Conservation (phyloP, 1,140 invertebrate species). For the Magallana angulata region DNA sequence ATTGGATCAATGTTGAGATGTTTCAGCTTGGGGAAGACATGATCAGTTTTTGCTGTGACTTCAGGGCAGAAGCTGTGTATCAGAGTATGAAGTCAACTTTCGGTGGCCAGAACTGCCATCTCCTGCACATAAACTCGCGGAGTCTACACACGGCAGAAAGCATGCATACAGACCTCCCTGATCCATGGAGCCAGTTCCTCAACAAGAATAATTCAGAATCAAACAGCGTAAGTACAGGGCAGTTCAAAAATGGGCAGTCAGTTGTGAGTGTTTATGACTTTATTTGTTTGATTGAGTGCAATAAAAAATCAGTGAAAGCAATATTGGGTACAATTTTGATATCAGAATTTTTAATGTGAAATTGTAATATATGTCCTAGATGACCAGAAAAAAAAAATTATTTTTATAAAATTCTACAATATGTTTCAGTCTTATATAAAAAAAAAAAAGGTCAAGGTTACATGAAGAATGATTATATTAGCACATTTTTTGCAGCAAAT, state of each 20-base stretch:
- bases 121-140: conserved; percentile 91
- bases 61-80: conserved; percentile 89
- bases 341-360: too few relatives aligned
- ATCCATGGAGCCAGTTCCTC: conserved; percentile 91
- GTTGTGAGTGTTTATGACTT: neutral
- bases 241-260: neutral
- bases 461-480: too few relatives aligned
- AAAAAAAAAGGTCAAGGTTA: too few relatives aligned
- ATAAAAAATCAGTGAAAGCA: too few relatives aligned
- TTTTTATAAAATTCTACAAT: too few relatives aligned
- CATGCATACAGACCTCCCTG: conserved; percentile 81
- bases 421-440: too few relatives aligned
- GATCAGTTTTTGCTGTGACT: conserved; percentile 36
- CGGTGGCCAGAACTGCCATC: conserved; percentile 90
- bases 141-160: conserved; percentile 79
- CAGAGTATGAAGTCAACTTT: conserved; percentile 91
- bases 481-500: too few relatives aligned
- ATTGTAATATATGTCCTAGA: too few relatives aligned
- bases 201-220: conserved; percentile 78
- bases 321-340: too few relatives aligned
- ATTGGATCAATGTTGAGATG: too few relatives aligned
- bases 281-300: neutral
- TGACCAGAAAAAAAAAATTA: too few relatives aligned
- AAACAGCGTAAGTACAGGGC: conserved; percentile 47
- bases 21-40: neutral